phyloP scores from a whole-genome alignment of 2,888 invertebrate genomes.

The Conops quadrifasciatus region DNA sequence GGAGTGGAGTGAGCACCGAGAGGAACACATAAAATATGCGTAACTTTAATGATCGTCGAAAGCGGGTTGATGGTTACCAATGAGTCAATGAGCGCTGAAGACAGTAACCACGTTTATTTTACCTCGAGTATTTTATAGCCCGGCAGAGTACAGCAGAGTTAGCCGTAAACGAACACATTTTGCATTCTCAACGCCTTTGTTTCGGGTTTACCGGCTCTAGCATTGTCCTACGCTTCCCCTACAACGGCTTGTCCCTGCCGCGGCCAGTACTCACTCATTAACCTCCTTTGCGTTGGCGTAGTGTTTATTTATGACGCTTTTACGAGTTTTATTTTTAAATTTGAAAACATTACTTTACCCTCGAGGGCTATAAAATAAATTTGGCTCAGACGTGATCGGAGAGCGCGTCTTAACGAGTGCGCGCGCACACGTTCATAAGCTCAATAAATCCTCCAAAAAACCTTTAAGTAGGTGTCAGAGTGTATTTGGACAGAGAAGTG shows the following conservation, averaged over 20 bases:
- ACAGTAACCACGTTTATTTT: too few relatives aligned
- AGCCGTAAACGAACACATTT: background rate
- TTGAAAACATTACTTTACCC: background rate
- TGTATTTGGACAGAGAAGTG: background rate
- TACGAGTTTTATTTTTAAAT: background rate
- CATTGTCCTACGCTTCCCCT: too few relatives aligned
- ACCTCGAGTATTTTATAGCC: background rate
- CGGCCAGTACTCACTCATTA: too few relatives aligned
- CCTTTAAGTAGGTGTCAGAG: constrained; percentile 5
- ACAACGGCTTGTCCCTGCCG: too few relatives aligned
- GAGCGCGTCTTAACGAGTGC: background rate
- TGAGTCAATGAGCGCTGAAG: background rate
- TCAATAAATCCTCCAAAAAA: background rate
- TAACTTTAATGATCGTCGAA: constrained; percentile 1
- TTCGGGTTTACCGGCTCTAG: background rate
- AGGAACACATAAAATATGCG: constrained; percentile 1
- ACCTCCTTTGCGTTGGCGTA: background rate
- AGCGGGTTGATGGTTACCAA: background rate
- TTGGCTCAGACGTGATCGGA: constrained; percentile 12
- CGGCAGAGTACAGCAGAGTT: background rate
- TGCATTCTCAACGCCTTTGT: background rate
- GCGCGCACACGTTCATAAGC: background rate
- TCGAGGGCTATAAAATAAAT: constrained; percentile 9
- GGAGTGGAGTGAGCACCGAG: background rate
- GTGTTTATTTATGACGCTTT: background rate